Conservation (phyloP, 1,140 invertebrate genomes). For the Oppia nitens region DNA sequence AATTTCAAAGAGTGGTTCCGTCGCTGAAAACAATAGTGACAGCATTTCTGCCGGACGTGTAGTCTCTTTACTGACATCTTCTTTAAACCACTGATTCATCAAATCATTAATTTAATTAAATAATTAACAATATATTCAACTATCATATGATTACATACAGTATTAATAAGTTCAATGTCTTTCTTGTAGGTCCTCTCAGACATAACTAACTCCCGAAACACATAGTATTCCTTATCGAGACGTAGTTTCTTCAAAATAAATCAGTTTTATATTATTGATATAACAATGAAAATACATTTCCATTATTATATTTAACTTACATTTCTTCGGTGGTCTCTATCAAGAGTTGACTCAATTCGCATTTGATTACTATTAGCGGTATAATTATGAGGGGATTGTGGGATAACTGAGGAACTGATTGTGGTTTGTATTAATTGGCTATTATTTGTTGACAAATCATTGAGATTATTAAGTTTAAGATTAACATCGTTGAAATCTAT, state of each 20-base stretch:
- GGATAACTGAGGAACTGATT: neutral
- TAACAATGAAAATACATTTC: neutral
- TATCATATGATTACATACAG: conserved; percentile 37
- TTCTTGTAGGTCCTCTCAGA: conserved; percentile 89
- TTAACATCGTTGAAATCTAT: too few relatives aligned
- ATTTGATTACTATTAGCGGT: too few relatives aligned
- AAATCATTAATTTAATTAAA: conserved; percentile 12
- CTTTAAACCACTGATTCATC: conserved; percentile 45
- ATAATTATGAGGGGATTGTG: too few relatives aligned
- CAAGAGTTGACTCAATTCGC: neutral
- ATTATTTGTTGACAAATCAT: too few relatives aligned
- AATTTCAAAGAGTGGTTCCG: conserved; percentile 46
- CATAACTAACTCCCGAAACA: conserved; percentile 85
- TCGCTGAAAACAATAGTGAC: conserved; percentile 36
- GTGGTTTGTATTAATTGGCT: too few relatives aligned
- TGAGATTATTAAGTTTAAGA: too few relatives aligned
- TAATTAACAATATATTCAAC: neutral
- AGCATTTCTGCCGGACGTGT: conserved; percentile 36
- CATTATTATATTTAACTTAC: neutral
- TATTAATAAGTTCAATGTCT: conserved; percentile 75
- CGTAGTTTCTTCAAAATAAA: conserved; percentile 28
- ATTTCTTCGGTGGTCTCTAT: neutral
- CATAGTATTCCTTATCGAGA: conserved; percentile 68
- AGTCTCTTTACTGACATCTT: conserved; percentile 42
- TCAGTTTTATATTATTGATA: neutral